A percentile compares a stretch with the other conserved stretches of the same genome.
Conservation (phyloP, 2,797 vertebrate species). For the Hyperoplus immaculatus region DNA sequence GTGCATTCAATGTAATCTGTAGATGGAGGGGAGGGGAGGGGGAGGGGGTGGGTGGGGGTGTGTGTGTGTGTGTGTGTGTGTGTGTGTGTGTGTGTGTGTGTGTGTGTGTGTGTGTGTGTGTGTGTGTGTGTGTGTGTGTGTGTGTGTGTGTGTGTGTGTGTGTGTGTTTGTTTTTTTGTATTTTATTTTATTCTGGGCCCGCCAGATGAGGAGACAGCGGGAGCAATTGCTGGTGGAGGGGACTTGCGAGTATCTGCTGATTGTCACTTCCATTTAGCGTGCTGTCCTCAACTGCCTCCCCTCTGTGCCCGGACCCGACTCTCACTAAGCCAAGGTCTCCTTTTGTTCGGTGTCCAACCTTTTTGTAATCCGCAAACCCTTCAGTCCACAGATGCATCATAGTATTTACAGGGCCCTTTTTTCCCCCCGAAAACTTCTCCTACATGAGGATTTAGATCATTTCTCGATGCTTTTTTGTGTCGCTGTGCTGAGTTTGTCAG, state of each 20-base stretch:
- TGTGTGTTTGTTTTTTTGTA: neutral
- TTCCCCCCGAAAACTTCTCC: conserved; percentile 43
- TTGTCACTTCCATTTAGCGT: conserved; percentile 80
- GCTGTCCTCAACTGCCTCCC: conserved; percentile 66
- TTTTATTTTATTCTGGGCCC: conserved; percentile 43
- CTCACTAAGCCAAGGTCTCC: conserved; percentile 54
- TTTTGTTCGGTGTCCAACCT: conserved; percentile 68
- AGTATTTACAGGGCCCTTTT: conserved; percentile 45
- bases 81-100: too few relatives aligned
- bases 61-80: too few relatives aligned
- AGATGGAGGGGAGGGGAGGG: conserved; percentile 35
- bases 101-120: too few relatives aligned
- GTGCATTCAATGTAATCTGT: conserved; percentile 76
- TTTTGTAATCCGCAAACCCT: conserved; percentile 51
- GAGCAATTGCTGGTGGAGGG: conserved; percentile 52
- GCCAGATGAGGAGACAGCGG: conserved; percentile 44
- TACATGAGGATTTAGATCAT: conserved; percentile 48
- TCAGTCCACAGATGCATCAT: conserved; percentile 33
- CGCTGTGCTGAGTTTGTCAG: conserved; percentile 27
- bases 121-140: too few relatives aligned
- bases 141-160: too few relatives aligned
- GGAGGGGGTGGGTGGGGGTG: neutral
- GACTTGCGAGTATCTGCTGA: conserved; percentile 74
- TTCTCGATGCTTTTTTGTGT: conserved; percentile 30
- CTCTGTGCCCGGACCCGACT: conserved; percentile 51